A percentile compares a stretch with the other conserved stretches of the same genome.
phyloP scores from a whole-genome alignment of 2,113 vertebrate genomes.

The Perca fluviatilis region DNA sequence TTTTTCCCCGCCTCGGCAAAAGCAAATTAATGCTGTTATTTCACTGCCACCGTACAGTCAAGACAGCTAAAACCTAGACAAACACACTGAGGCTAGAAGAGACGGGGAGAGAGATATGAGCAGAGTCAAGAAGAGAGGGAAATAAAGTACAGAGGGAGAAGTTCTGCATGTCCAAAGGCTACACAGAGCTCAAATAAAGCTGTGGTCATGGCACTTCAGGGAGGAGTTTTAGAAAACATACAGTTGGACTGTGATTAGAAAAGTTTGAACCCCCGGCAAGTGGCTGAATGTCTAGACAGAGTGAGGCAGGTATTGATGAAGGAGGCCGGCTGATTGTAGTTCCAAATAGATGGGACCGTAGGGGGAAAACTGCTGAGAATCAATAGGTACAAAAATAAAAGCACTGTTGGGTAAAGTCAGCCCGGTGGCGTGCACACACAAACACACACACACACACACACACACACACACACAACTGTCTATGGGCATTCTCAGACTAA shows the following conservation, averaged over 20 bases:
- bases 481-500: not conserved
- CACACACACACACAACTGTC: not conserved
- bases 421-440: not conserved
- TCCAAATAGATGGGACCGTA: not conserved
- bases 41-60: conserved; percentile 29
- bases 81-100: conserved; percentile 21
- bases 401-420: not conserved
- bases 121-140: conserved; percentile 17
- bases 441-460: not conserved
- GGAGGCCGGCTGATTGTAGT: not conserved
- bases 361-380: conserved; percentile 20
- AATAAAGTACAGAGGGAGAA: conserved; percentile 29
- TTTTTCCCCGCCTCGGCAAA: conserved; percentile 64
- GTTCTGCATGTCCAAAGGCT: conserved; percentile 22
- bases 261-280: conserved; percentile 38
- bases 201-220: conserved; percentile 14
- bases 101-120: not conserved
- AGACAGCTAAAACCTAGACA: conserved; percentile 47
- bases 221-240: conserved; percentile 34
- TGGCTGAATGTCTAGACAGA: conserved; percentile 37
- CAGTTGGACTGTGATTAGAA: conserved; percentile 46
- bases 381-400: conserved; percentile 12
- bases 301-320: conserved; percentile 37
- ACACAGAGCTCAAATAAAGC: conserved; percentile 35
- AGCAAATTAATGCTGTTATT: conserved; percentile 67